Evolutionary conservation across 1,140 invertebrate species (phyloP).

Genomic region (Dreissena rostriformis): DNA sequence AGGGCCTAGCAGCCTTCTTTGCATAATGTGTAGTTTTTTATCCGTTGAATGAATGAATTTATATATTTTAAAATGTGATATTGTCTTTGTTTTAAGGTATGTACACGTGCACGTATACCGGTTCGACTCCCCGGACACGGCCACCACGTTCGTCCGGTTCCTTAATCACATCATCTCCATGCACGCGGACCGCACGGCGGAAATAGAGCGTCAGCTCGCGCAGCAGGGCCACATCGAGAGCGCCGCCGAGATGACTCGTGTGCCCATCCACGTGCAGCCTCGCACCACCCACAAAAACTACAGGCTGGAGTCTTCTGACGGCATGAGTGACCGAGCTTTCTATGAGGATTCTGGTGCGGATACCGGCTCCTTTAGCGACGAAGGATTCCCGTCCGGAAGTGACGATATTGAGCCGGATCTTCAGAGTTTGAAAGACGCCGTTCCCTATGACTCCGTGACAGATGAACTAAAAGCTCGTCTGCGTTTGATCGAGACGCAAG

Average conservation of each 20-base stretch:
- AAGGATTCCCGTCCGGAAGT: slow-evolving; percentile 63
- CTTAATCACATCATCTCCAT: slow-evolving; percentile 91
- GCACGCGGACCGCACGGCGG: slow-evolving; percentile 85
- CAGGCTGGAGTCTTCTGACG: slow-evolving; percentile 59
- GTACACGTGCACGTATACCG: slow-evolving; percentile 97
- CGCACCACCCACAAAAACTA: slow-evolving; percentile 2
- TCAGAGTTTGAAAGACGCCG: slow-evolving; percentile 83
- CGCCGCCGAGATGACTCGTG: slow-evolving; percentile 3
- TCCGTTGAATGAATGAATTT: not conserved
- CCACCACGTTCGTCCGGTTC: slow-evolving; percentile 91
- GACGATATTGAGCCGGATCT: slow-evolving; percentile 74
- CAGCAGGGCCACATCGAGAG: slow-evolving; percentile 70
- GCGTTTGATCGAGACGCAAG: slow-evolving; percentile 79
- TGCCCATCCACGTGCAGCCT: slow-evolving; percentile 27
- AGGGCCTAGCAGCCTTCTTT: no score
- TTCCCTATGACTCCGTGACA: slow-evolving; percentile 94
- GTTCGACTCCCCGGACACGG: slow-evolving; percentile 97
- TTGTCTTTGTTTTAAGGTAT: slow-evolving; percentile 77
- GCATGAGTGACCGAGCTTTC: slow-evolving; percentile 62
- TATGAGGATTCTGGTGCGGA: slow-evolving; percentile 68
- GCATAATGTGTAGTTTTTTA: no score
- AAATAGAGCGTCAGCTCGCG: slow-evolving; percentile 75
- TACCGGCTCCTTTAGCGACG: slow-evolving; percentile 66
- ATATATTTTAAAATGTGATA: not conserved
- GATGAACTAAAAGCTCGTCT: slow-evolving; percentile 94